phyloP scores from a whole-genome alignment of 2,113 vertebrate genomes.

The Edolisoma coerulescens region DNA sequence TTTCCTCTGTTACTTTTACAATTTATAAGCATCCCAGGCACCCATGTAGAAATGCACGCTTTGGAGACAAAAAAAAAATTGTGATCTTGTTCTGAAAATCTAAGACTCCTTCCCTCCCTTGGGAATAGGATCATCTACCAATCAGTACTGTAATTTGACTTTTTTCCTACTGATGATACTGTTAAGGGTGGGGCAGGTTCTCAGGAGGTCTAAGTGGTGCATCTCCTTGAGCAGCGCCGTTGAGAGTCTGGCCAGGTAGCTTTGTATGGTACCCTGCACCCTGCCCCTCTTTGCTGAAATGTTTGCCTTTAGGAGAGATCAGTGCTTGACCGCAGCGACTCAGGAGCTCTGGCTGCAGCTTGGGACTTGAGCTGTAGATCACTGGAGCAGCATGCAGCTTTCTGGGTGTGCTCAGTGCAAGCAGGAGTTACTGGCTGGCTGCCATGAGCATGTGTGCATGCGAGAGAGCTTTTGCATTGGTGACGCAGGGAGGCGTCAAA shows the following conservation, averaged over 20 bases:
- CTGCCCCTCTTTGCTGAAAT: not conserved
- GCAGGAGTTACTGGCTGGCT: not conserved
- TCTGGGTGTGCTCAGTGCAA: not conserved
- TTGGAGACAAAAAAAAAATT: not conserved
- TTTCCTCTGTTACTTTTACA: not conserved
- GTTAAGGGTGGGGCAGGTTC: not conserved
- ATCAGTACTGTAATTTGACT: not conserved
- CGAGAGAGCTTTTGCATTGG: not conserved
- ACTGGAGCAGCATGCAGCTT: not conserved
- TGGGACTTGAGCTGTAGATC: not conserved
- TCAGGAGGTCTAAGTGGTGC: not conserved
- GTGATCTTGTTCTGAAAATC: not conserved
- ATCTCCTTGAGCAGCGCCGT: not conserved
- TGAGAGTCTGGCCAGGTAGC: not conserved
- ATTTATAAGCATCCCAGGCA: not conserved
- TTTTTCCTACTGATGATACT: fast-evolving
- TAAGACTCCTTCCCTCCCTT: not conserved
- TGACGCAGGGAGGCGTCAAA: not conserved
- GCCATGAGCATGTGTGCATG: fast-evolving
- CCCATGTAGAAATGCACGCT: not conserved
- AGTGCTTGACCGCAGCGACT: not conserved
- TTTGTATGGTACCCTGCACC: not conserved
- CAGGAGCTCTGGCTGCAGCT: not conserved
- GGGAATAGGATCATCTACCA: not conserved
- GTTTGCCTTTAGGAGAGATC: not conserved